phyloP scores from a whole-genome alignment of 2,113 vertebrate species.

The Phyllostomus discolor region DNA sequence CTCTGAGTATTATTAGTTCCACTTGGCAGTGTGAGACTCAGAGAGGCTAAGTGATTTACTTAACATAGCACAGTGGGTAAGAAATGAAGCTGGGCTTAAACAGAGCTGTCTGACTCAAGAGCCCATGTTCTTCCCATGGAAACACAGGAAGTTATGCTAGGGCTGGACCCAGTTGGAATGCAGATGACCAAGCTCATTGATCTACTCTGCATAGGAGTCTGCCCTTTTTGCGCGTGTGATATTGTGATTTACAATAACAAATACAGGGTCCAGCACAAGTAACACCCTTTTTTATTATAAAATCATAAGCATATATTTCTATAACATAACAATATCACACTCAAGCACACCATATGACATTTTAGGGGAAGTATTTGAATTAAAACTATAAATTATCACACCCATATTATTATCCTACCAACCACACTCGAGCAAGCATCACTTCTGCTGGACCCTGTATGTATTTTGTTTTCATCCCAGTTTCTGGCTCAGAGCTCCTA shows the following conservation, averaged over 20 bases:
- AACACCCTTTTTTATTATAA: too few relatives aligned
- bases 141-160: constrained; percentile 10
- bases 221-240: background rate
- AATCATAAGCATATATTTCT: too few relatives aligned
- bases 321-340: too few relatives aligned
- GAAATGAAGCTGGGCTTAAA: background rate
- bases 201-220: background rate
- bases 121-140: background rate
- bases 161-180: background rate
- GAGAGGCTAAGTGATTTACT: constrained; percentile 3
- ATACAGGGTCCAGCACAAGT: background rate
- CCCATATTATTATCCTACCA: too few relatives aligned
- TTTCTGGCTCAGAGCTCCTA: background rate
- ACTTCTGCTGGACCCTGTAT: too few relatives aligned
- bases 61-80: background rate
- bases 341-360: too few relatives aligned
- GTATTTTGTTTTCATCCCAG: background rate
- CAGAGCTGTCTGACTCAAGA: background rate
- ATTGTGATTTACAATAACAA: background rate
- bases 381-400: too few relatives aligned
- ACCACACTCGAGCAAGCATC: too few relatives aligned
- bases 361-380: too few relatives aligned
- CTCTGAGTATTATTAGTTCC: background rate
- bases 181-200: background rate
- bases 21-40: background rate